Evolutionary conservation across 2,888 invertebrate genomes (phyloP), one percentile per base, ranked within the genome.

Genomic region (Eudemis profundana): DNA sequence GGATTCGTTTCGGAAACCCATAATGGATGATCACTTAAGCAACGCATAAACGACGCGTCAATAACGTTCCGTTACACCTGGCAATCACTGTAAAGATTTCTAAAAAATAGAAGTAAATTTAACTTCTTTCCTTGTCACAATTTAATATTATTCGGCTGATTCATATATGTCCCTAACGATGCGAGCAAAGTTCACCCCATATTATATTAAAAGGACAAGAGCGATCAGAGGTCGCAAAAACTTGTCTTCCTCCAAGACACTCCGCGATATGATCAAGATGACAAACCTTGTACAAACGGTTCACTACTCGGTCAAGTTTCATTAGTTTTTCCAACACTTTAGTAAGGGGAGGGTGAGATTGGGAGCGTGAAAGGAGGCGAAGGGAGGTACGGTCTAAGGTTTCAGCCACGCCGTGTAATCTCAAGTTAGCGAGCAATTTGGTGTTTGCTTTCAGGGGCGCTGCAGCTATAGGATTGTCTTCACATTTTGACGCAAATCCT

Each of bases 401-500:
- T 71, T 61, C 68, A 68, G 47, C 59, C 36, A 75, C 79, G 78
- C 78, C 78, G 73, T 84, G 85, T 87, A 86, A 88, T 87, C 86
- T 84, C 79, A 81, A 86, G 83, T 86, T 85, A 84, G 85, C 81
- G 82, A 86, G 85, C 86, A 87, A 87, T 87, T 87, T 87, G 84
- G 86, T 87, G 86, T 86, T 88, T 85, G 84, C 85, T 87, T 85
- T 86, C 86, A 82, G 75, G 77, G 76, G 70, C 68, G 76, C 57
- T 50, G 44, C 77, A 79, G 82, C 82, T 85, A 82, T 80, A 77
- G 78, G 78, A 83, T 81, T 83, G 74, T 77, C 77, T 78, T 75
- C 72, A 68, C 69, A 57, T 65, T 69, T 47, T 49, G 14, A 51
- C 51, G 59, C 27, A n/a, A 50, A 46, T 64, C 38, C 44, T 14